Conservation (phyloP, 2,888 invertebrate species). For the Brachyopa scutellaris region DNA sequence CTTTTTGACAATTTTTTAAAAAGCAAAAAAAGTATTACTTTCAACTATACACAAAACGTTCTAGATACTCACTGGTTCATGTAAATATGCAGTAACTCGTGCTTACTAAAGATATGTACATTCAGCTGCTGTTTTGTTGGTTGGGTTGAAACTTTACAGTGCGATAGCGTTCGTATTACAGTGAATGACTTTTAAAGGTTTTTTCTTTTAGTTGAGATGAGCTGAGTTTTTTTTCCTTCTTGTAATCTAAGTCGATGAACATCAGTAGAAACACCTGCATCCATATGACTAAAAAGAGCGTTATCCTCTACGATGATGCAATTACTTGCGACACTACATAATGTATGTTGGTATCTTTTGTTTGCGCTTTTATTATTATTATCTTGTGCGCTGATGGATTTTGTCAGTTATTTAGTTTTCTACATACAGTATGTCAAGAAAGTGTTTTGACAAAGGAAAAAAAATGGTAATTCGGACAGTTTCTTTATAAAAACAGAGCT, state of each 20-base stretch:
- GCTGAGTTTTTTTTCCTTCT: neutral
- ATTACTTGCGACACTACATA: no score
- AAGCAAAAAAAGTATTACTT: constrained; percentile 13
- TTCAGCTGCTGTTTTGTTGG: constrained; percentile 3
- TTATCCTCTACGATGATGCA: constrained; percentile 28
- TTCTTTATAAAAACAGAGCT: no score
- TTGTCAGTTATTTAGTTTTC: constrained; percentile 25
- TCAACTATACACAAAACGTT: constrained; percentile 11
- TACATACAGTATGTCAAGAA: no score
- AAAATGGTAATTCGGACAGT: no score
- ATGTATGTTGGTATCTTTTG: neutral
- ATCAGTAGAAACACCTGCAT: constrained; percentile 32
- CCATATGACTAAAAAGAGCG: constrained; percentile 26
- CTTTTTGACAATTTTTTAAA: constrained; percentile 10
- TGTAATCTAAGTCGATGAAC: constrained; percentile 24
- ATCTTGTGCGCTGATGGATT: constrained; percentile 42
- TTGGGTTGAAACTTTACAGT: no score
- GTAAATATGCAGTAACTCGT: constrained; percentile 4
- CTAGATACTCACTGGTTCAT: constrained; percentile 34
- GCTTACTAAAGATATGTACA: neutral
- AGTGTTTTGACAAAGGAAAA: no score
- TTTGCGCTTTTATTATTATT: neutral
- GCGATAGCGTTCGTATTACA: constrained; percentile 26
- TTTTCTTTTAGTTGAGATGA: neutral
- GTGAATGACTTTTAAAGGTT: constrained; percentile 27